phyloP scores from a whole-genome alignment of 2,113 vertebrate genomes.

The Neomonachus schauinslandi region DNA sequence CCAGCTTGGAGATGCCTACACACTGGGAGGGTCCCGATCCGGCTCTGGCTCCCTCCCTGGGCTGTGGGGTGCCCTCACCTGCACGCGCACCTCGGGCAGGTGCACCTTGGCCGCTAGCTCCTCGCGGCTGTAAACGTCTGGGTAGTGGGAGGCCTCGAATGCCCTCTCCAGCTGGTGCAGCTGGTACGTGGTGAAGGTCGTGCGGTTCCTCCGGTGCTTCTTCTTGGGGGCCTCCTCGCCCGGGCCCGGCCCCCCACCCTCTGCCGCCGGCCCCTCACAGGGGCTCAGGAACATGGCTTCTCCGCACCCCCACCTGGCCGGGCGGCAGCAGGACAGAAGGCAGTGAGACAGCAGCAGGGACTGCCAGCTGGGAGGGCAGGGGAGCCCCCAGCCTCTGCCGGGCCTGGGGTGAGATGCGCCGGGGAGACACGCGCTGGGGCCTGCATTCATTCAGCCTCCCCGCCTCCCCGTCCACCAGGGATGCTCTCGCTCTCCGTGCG shows the following conservation, averaged over 20 bases:
- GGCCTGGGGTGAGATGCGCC: background rate
- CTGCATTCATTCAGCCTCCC: background rate
- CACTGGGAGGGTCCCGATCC: fast-evolving
- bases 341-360: fast-evolving
- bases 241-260: slow-evolving; percentile 33
- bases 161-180: slow-evolving; percentile 95
- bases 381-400: background rate
- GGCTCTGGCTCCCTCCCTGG: fast-evolving
- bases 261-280: slow-evolving; percentile 85
- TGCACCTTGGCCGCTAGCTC: slow-evolving; percentile 96
- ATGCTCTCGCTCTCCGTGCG: background rate
- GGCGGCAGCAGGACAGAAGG: fast-evolving
- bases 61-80: slow-evolving; percentile 85
- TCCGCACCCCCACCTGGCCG: slow-evolving; percentile 74
- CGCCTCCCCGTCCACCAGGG: background rate
- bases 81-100: slow-evolving; percentile 93
- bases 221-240: slow-evolving; percentile 93
- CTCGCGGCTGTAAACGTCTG: slow-evolving; percentile 94
- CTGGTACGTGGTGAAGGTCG: slow-evolving; percentile 96
- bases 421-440: background rate
- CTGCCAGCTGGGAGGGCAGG: fast-evolving
- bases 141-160: slow-evolving; percentile 96
- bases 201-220: slow-evolving; percentile 94
- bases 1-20: fast-evolving
- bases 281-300: slow-evolving; percentile 89